phyloP scores from a whole-genome alignment of 2,888 invertebrate genomes.

The Pycnomerus fuliginosus region DNA sequence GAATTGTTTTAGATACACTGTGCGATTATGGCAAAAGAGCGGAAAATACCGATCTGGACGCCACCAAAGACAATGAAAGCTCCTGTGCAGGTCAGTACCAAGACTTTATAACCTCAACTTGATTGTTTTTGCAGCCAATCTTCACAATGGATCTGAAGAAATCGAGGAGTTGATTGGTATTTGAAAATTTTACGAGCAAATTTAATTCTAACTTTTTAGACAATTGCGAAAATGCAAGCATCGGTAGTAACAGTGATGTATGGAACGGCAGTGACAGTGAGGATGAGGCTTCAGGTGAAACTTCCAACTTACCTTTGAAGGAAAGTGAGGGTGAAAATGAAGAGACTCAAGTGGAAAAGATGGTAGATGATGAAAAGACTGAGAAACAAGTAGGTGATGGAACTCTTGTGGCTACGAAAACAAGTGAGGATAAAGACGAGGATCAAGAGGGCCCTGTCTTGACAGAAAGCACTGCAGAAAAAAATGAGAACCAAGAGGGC shows the following conservation, averaged over 20 bases:
- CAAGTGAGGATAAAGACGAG: background rate
- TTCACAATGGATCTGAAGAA: slow-evolving; percentile 15
- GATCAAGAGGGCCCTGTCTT: background rate
- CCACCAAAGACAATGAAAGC: slow-evolving; percentile 7
- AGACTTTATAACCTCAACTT: background rate
- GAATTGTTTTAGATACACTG: slow-evolving; percentile 11
- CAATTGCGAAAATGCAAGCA: slow-evolving; percentile 9
- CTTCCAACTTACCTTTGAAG: too few relatives aligned
- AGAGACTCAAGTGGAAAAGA: background rate
- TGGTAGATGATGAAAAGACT: background rate
- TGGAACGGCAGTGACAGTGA: slow-evolving; percentile 24
- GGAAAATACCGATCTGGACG: slow-evolving; percentile 1
- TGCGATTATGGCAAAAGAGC: slow-evolving; percentile 7
- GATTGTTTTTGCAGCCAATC: slow-evolving; percentile 3
- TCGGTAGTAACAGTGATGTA: slow-evolving; percentile 20
- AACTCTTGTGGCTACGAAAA: too few relatives aligned
- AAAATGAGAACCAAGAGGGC: background rate
- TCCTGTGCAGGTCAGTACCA: slow-evolving; percentile 11
- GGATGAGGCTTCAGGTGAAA: slow-evolving; percentile 6
- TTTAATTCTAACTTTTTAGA: slow-evolving; percentile 8
- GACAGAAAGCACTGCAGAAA: background rate
- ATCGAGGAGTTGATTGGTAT: too few relatives aligned
- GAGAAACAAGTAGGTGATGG: too few relatives aligned
- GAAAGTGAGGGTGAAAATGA: background rate
- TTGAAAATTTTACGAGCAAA: too few relatives aligned